Evolutionary conservation across 2,888 invertebrate species (phyloP).

Genomic region (Asteroscopus sphinx): DNA sequence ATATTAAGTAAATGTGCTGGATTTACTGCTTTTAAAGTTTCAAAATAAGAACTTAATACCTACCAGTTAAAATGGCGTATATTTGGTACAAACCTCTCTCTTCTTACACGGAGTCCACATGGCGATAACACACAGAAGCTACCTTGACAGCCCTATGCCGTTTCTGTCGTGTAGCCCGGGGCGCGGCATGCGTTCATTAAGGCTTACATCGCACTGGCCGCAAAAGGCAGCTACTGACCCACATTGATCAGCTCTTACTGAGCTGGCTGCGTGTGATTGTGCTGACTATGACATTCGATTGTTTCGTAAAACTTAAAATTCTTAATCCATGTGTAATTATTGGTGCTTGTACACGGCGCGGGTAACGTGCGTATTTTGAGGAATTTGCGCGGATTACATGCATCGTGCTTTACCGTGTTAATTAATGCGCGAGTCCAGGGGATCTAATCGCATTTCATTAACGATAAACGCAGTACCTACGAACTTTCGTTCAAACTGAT

Average conservation of each 20-base stretch:
- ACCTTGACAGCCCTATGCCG: conserved; percentile 37
- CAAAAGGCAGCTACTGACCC: conserved; percentile 57
- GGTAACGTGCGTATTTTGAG: no score
- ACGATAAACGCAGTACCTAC: no score
- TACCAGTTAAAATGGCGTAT: no score
- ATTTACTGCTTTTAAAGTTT: no score
- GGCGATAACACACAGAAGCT: not conserved
- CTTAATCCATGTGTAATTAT: conserved; percentile 13
- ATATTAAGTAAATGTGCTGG: no score
- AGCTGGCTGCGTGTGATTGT: conserved; percentile 44
- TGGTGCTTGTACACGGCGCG: no score
- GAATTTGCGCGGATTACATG: no score
- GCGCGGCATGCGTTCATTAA: conserved; percentile 58
- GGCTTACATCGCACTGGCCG: conserved; percentile 37
- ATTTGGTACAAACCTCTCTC: not conserved
- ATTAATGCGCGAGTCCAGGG: no score
- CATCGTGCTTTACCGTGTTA: no score
- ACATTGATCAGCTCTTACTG: conserved; percentile 45
- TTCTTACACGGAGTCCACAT: not conserved
- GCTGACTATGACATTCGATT: conserved; percentile 32
- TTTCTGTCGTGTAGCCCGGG: conserved; percentile 26
- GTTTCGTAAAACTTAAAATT: conserved; percentile 20
- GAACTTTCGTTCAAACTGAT: no score
- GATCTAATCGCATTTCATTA: no score
- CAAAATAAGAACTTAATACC: no score